These are phyloP conservation scores for Ophion slaviceki DNA, from an alignment of 2,888 invertebrate species.

Conservation along the genomic window DNA sequence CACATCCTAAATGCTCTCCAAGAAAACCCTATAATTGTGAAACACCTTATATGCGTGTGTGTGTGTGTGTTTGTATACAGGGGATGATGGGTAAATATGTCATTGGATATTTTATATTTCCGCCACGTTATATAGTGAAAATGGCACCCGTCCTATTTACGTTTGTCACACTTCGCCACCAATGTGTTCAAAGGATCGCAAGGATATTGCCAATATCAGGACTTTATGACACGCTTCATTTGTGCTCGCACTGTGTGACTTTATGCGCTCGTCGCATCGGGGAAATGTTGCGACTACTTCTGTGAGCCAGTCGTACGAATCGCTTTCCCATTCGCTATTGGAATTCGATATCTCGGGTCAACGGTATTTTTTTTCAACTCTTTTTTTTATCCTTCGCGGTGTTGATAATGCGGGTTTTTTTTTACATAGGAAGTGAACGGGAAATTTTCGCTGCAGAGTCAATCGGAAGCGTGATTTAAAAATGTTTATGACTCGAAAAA, in stretches of 20 bases:
- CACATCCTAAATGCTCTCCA: neutral
- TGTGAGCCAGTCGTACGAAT: constrained; percentile 8
- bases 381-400: neutral
- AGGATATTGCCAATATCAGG: constrained; percentile 1
- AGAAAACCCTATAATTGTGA: neutral
- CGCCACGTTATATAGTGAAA: constrained; percentile 1
- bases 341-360: neutral
- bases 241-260: neutral
- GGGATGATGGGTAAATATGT: neutral
- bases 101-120: constrained; percentile 8
- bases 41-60: neutral
- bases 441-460: neutral
- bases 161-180: neutral
- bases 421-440: neutral
- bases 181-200: constrained; percentile 6
- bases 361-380: neutral
- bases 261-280: neutral
- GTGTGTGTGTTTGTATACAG: neutral
- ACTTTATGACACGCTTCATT: constrained; percentile 19
- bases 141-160: neutral
- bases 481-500: neutral
- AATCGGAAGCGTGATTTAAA: neutral
- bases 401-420: neutral
- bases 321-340: neutral
- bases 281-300: neutral